A percentile compares a stretch with the other conserved stretches of the same genome.
Evolutionary conservation across 2,888 invertebrate species (phyloP).

Genomic region (Tenthredo distinguenda): DNA sequence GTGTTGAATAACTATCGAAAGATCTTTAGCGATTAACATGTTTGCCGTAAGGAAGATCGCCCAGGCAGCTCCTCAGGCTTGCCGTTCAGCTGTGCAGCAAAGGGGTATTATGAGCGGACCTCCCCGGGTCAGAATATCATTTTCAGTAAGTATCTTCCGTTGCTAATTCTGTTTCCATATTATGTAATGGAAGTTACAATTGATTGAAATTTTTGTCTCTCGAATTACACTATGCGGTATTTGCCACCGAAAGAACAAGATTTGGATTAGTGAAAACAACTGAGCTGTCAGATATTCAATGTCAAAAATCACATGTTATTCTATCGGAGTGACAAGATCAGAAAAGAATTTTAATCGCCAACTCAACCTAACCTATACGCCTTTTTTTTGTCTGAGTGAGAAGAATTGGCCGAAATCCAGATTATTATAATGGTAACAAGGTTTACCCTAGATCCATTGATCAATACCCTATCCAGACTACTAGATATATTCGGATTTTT

Average conservation of each 20-base stretch:
- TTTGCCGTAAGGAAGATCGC: constrained; percentile 53
- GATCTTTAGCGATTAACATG: constrained; percentile 54
- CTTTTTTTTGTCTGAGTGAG: background rate
- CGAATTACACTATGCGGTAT: background rate
- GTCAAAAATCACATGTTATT: background rate
- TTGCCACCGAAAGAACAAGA: background rate
- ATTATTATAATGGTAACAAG: background rate
- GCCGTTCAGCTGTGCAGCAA: constrained; percentile 54
- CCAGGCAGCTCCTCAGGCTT: constrained; percentile 53
- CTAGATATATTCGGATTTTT: background rate
- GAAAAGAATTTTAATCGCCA: background rate
- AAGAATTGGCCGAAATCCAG: background rate
- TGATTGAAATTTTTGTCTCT: background rate
- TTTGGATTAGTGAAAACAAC: background rate
- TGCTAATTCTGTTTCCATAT: constrained; percentile 31
- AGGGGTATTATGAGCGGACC: constrained; percentile 52
- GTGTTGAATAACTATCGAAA: constrained; percentile 52
- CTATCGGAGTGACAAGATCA: background rate
- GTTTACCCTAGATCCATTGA: background rate
- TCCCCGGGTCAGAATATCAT: constrained; percentile 59
- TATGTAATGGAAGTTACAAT: constrained; percentile 55
- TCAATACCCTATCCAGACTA: background rate
- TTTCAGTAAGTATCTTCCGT: constrained; percentile 58
- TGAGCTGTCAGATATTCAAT: background rate
- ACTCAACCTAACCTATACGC: background rate